Evolutionary conservation across 37 sponge, comb jelly and placozoan species (phyloP), one percentile per base, ranked within the genome.

Genomic region (Agelas oroides): DNA sequence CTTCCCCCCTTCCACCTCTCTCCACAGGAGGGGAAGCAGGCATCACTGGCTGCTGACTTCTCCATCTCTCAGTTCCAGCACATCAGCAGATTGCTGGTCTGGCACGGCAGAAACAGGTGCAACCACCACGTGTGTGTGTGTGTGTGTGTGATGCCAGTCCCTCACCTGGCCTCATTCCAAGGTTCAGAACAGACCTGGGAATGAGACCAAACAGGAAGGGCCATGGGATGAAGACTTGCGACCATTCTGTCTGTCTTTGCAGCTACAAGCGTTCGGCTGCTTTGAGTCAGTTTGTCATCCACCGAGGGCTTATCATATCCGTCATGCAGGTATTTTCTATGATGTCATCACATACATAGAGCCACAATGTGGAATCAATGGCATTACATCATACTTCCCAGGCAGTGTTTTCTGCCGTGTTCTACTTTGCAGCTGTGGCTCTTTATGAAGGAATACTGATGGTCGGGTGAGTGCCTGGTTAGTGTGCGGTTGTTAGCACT

Each of bases 91-190:
- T 70, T 97, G 25, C 73, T 97, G 16, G 83, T 97, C 55, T 97
- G 98, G 98, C 98, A 97, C 78, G 98, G 98, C 5, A 87, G 97
- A 59, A 97, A 97, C 87, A 90, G 97, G 97, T 96, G 18, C 13
- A 76, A 3, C 21, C 46, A n/a, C n/a, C n/a, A n/a, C n/a, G n/a
- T n/a, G n/a, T n/a, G n/a, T n/a, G n/a, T n/a, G n/a, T n/a, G n/a
- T n/a, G n/a, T n/a, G n/a, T n/a, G n/a, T n/a, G n/a, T n/a, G n/a
- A n/a, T n/a, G n/a, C n/a, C n/a, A n/a, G 35, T 58, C 76, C 13
- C 76, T 24, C 59, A 58, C 76, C n/a, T 35, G 27, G 35, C 70
- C 70, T 30, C 70, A 3, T 30, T 35, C 70, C 70, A 21, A 5
- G 11, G 19, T 24, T 20, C 32, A 46, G 6, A 46, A 46, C 6